phyloP scores from a whole-genome alignment of 2,888 invertebrate species.

The Brachyptera risi region DNA sequence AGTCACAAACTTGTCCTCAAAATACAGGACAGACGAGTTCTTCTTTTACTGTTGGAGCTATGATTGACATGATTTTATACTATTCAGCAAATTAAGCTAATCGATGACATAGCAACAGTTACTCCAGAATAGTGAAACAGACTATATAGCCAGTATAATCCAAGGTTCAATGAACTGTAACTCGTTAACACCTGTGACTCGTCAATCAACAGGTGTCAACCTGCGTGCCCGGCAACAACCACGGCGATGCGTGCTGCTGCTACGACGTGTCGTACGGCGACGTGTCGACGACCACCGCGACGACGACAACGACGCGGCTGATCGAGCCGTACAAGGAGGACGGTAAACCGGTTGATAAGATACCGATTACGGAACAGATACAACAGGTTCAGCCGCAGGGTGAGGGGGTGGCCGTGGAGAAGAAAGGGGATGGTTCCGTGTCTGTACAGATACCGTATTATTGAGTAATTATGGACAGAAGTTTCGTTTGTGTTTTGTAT shows the following conservation, averaged over 20 bases:
- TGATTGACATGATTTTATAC: too few species aligned
- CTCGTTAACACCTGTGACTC: too few species aligned
- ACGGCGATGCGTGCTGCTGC: slow-evolving; percentile 35
- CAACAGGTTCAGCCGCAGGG: slow-evolving; percentile 37
- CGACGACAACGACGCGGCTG: slow-evolving; percentile 2
- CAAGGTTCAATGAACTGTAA: too few species aligned
- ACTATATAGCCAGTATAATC: too few species aligned
- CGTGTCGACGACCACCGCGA: too few species aligned
- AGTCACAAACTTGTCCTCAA: too few species aligned
- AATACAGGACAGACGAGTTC: too few species aligned
- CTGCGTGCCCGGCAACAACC: slow-evolving; percentile 6
- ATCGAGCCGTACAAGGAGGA: slow-evolving; percentile 1
- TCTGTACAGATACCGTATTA: slow-evolving; percentile 11
- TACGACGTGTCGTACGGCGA: slow-evolving; percentile 40
- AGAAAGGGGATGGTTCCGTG: background rate
- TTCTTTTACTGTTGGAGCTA: too few species aligned
- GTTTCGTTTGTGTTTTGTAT: too few species aligned
- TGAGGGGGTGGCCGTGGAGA: background rate
- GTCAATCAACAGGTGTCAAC: slow-evolving; percentile 37
- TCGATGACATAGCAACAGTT: too few species aligned
- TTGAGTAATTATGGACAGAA: background rate
- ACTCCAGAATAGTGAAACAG: too few species aligned
- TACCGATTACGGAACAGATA: slow-evolving; percentile 37
- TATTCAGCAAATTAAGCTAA: too few species aligned
- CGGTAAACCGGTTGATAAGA: slow-evolving; percentile 25